Evolutionary conservation across 2,797 vertebrate genomes (phyloP).

Genomic region (Gallinago stenura): DNA sequence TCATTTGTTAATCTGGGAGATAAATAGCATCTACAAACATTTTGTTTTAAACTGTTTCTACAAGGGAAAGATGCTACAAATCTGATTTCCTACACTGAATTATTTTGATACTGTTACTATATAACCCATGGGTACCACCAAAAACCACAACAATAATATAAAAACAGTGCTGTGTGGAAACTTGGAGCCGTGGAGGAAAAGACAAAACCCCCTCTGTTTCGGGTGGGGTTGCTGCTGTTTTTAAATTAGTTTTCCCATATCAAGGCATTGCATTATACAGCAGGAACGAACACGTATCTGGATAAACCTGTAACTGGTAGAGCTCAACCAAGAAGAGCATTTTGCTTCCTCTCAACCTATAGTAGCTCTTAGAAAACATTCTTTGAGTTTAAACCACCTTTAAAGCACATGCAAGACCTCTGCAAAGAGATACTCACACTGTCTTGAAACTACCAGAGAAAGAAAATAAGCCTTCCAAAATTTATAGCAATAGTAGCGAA

Average conservation of each 20-base stretch:
- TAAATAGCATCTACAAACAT: neutral
- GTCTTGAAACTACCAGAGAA: neutral
- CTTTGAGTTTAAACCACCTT: neutral
- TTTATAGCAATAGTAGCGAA: neutral
- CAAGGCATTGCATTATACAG: neutral
- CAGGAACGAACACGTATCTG: neutral
- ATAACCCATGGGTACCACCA: neutral
- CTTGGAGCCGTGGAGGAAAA: neutral
- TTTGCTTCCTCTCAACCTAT: neutral
- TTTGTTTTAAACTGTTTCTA: neutral
- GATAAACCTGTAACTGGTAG: neutral
- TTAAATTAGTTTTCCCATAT: neutral
- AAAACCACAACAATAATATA: neutral
- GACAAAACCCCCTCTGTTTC: neutral
- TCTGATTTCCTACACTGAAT: neutral
- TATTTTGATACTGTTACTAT: neutral
- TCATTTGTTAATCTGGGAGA: neutral
- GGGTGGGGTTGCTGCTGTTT: neutral
- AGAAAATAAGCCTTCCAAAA: neutral
- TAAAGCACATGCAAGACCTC: neutral
- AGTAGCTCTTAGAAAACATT: neutral
- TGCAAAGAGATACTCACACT: neutral
- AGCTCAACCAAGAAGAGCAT: neutral
- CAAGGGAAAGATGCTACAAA: neutral
- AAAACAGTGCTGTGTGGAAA: neutral